Conservation (phyloP, 2,888 invertebrate genomes). For the Eupithecia dodoneata region DNA sequence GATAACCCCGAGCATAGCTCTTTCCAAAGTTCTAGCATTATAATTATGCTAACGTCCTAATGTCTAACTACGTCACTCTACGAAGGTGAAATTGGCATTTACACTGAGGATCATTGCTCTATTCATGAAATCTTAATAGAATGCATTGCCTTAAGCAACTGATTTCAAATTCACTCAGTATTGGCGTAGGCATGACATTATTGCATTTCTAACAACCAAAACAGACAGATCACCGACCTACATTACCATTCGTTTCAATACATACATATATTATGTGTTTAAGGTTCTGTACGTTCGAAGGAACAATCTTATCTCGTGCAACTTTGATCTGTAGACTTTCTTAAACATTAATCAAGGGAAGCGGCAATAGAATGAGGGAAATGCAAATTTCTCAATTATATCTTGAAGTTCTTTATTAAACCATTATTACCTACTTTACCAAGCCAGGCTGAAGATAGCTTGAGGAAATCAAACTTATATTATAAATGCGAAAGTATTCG, state of each 20-base stretch:
- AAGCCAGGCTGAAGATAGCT: neutral
- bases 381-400: neutral
- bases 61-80: neutral
- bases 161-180: neutral
- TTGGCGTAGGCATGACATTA: neutral
- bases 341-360: neutral
- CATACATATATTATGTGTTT: neutral
- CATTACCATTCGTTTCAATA: neutral
- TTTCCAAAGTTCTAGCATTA: no score
- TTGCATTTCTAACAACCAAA: neutral
- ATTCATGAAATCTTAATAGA: slow-evolving; percentile 4
- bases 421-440: neutral
- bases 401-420: neutral
- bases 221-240: neutral
- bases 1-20: no score
- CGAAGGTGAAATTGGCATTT: neutral
- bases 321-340: neutral
- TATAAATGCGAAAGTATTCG: neutral
- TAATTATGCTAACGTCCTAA: no score
- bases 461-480: neutral
- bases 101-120: neutral
- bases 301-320: neutral
- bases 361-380: neutral
- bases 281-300: neutral
- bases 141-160: neutral